A percentile compares a stretch with the other conserved stretches of the same genome.
These are phyloP conservation scores for Spongilla lacustris DNA, from an alignment of 37 sponge, comb jelly and placozoan species.

Conservation along the genomic window DNA sequence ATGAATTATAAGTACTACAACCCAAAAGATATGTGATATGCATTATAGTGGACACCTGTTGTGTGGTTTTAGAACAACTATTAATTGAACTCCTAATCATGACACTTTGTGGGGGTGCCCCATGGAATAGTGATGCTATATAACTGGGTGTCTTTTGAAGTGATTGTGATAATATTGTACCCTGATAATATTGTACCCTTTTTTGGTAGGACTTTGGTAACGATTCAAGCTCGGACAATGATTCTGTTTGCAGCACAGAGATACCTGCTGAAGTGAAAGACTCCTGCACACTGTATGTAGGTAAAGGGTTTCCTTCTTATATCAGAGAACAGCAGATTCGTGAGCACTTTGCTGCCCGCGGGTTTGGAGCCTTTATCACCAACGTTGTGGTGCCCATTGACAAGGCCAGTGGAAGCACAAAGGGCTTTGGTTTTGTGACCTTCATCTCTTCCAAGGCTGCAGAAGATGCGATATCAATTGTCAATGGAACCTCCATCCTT, in stretches of 20 bases:
- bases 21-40: no score
- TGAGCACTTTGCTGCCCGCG: slow-evolving; percentile 15
- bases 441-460: slow-evolving; percentile 11
- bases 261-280: neutral
- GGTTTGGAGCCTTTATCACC: neutral
- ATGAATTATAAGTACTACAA: no score
- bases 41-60: no score
- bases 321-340: slow-evolving; percentile 23
- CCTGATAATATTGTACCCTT: no score
- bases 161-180: no score
- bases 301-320: neutral
- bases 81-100: no score
- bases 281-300: slow-evolving; percentile 1
- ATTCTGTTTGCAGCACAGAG: neutral
- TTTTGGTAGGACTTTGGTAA: no score
- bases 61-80: no score
- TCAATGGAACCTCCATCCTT: slow-evolving; percentile 12
- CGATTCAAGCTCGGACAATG: neutral
- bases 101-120: no score
- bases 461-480: neutral
- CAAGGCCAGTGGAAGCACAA: slow-evolving; percentile 4
- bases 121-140: no score
- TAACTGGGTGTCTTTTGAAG: no score
- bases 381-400: slow-evolving; percentile 1
- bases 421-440: slow-evolving; percentile 36